Base-by-base conservation (phyloP, 1,140 invertebrate genomes). In the Drosophila tropicalis region DNA sequence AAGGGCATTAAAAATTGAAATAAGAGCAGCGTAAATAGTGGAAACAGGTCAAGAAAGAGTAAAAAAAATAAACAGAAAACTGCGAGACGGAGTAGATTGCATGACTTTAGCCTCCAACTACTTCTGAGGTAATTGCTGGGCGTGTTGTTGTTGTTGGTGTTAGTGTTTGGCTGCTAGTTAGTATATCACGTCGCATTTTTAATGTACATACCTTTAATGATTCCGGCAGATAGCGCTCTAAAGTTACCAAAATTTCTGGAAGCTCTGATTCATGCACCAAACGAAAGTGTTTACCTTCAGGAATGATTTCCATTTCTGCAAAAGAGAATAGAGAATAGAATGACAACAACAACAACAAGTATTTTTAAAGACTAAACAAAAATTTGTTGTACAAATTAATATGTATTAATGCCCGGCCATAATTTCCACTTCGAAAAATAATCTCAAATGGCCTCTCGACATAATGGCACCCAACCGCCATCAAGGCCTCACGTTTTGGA, bases 221-320 rank as follows among this genome's bases (percentile, higher is more conserved):
- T 93, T 96, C 95, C 80, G 96, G 96, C 92, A 96, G 94, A 94
- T 95, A 95, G 92, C 94, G 93, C 85, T 94, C 94, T 83, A 97
- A 94, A 91, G 95, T 94, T 91, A 96, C 95, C 92, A 96, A 94
- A 85, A 96, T 95, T 92, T 94, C 94, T 90, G 95, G 95, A 92
- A 96, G 94, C 93, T 96, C 96, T 90, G 96, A 95, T 94, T 96
- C 95, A 93, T 94, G 93, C 87, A 96, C 94, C 94, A 96, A 94
- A 95, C 95, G 95, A 94, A 97, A 97, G 93, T 96, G 96, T 93
- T 94, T 96, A 91, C 96, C 96, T 93, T 96, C 95, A 91, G 94
- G 93, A 93, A 95, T 94, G 93, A 95, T 95, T 95, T 95, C 95
- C 95, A 96, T 96, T 93, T 95, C 95, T 95, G 92, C 56, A 94